Percentiles rank a stretch among this genome's conserved stretches.
Evolutionary conservation across 2,888 invertebrate genomes (phyloP).

Genomic region (Neoitamus cyanurus): DNA sequence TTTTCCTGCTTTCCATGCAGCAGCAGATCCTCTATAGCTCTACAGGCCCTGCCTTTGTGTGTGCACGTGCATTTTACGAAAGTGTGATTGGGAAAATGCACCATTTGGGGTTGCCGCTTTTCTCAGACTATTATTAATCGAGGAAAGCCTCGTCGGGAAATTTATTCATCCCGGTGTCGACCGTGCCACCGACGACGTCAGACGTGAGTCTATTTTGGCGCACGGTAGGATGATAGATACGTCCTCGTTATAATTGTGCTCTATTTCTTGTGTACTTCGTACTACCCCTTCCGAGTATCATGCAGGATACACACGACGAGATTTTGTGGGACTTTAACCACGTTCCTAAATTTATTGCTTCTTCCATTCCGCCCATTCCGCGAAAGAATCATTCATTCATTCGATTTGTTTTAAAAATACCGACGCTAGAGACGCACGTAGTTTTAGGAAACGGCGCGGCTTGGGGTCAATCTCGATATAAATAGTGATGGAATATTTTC

Average conservation of each 20-base stretch:
- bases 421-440: no score
- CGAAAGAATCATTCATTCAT: not conserved
- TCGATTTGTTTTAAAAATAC: not conserved
- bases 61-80: not conserved
- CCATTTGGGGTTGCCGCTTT: slow-evolving; percentile 30
- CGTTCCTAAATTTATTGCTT: not conserved
- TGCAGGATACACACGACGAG: not conserved
- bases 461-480: no score
- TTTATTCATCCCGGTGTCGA: not conserved
- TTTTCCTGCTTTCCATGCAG: not conserved
- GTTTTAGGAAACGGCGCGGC: no score
- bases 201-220: not conserved
- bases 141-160: not conserved
- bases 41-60: not conserved
- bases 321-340: not conserved
- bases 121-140: slow-evolving; percentile 2
- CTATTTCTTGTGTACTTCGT: not conserved
- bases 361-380: not conserved
- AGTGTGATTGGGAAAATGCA: slow-evolving; percentile 20
- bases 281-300: not conserved
- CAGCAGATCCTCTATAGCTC: not conserved
- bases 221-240: not conserved
- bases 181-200: not conserved
- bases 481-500: no score
- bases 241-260: not conserved